These are phyloP conservation scores for Helarctos malayanus DNA, from an alignment of 2,797 vertebrate genomes.

Conservation along the genomic window DNA sequence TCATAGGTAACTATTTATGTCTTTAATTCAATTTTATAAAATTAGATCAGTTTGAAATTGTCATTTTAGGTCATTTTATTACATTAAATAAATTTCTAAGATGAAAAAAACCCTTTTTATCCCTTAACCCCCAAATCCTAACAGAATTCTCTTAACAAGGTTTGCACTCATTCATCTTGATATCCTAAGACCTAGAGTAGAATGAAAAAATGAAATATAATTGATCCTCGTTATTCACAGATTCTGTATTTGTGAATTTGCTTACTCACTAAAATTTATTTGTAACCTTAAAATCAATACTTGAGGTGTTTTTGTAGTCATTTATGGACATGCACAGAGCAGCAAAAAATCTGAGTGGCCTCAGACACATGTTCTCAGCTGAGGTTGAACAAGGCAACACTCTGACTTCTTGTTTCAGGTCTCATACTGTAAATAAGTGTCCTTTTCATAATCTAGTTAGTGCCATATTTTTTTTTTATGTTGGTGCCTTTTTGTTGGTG, in stretches of 20 bases:
- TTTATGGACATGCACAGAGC: not conserved
- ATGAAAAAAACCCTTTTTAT: not conserved
- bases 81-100: not conserved
- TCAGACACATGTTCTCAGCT: not conserved
- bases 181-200: not conserved
- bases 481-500: not conserved
- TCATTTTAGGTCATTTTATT: constrained; percentile 3
- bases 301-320: not conserved
- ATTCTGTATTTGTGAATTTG: not conserved
- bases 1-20: not conserved
- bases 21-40: constrained; percentile 28
- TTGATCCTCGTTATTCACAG: not conserved
- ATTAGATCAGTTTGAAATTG: not conserved
- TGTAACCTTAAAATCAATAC: not conserved
- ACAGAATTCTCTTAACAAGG: constrained; percentile 3
- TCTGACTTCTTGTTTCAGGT: not conserved
- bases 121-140: not conserved
- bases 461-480: not conserved
- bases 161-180: not conserved
- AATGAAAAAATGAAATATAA: not conserved
- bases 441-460: not conserved
- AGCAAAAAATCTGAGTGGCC: not conserved
- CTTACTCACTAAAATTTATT: not conserved
- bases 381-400: not conserved
- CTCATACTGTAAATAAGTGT: not conserved